Base-by-base conservation (phyloP, 53 echinoderm and acorn worm species). In the Stichopus horrens region DNA sequence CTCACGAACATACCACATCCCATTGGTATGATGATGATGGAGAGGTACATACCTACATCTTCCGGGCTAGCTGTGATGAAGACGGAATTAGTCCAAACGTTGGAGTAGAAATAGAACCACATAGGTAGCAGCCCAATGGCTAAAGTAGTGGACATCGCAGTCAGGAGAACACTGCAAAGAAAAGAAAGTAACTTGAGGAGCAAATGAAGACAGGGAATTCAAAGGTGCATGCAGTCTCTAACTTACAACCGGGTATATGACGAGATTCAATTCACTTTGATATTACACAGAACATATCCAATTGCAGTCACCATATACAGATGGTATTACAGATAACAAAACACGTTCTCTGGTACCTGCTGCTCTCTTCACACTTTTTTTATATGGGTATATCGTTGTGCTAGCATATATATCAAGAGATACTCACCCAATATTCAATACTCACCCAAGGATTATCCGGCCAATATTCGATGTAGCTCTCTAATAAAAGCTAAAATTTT, bases 91-190 rank as follows among this genome's bases (percentile, higher is more conserved):
- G n/a, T 58, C 81, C 81, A 81, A 58, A 81, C n/a, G 21, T 53
- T 56, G 55, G 81, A 81, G n/a, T 56, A 81, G n/a, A 81, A 4
- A 21, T 21, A 23, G 23, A 81, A 81, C 81, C 81, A 81, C 81
- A 81, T 18, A 1, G 81, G 81, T 0, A 81, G 18, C n/a, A 81
- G 58, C 20, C 58, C 81, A 56, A 81, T 81, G 20, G 81, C 7
- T 21, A 81, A 58, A 1, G 58, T 81, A 1, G 81, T 81, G 16
- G 81, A 56, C 58, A 81, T 6, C 6, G 57, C 16, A 19, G 81
- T 57, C n/a, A 81, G 5, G 5, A 81, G 57, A n/a, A 81, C 81
- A 81, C 81, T 81, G 58, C 8, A 21, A 19, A 81, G 53, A 16
- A 77, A 52, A 77, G 10, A 74, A 7, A 77, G 23, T 51, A 4